Conservation (phyloP, 2,888 invertebrate genomes). For the Drosophila monieri region DNA sequence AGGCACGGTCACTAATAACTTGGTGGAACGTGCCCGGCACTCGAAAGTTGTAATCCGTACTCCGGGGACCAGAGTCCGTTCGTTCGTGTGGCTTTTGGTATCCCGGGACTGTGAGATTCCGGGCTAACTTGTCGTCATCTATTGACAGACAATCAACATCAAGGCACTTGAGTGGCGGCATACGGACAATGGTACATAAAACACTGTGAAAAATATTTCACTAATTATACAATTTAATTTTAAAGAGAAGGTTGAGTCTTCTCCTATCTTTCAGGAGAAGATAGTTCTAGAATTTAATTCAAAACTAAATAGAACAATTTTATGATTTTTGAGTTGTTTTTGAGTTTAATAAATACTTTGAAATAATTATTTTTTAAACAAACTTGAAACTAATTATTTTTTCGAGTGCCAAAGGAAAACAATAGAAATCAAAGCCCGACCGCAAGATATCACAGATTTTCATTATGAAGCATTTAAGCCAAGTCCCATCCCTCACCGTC, state of each 20-base stretch:
- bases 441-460: slow-evolving; percentile 75
- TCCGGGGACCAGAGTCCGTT: background rate
- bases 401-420: background rate
- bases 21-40: slow-evolving; percentile 47
- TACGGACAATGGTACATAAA: slow-evolving; percentile 42
- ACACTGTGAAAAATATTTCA: background rate
- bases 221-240: no score
- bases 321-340: no score
- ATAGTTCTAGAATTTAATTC: no score
- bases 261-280: no score
- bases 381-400: background rate
- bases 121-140: slow-evolving; percentile 47
- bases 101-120: background rate
- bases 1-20: slow-evolving; percentile 54
- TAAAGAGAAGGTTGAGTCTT: no score
- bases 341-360: no score
- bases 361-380: no score
- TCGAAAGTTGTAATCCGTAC: slow-evolving; percentile 29
- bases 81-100: background rate
- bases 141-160: slow-evolving; percentile 75
- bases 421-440: slow-evolving; percentile 37
- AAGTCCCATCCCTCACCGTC: slow-evolving; percentile 3
- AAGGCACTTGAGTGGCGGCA: slow-evolving; percentile 70
- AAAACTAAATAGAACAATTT: no score
- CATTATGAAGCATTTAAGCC: slow-evolving; percentile 76